A percentile compares a stretch with the other conserved stretches of the same genome.
phyloP scores from a whole-genome alignment of 2,888 invertebrate genomes.

The Drosophila pseudotakahashii region DNA sequence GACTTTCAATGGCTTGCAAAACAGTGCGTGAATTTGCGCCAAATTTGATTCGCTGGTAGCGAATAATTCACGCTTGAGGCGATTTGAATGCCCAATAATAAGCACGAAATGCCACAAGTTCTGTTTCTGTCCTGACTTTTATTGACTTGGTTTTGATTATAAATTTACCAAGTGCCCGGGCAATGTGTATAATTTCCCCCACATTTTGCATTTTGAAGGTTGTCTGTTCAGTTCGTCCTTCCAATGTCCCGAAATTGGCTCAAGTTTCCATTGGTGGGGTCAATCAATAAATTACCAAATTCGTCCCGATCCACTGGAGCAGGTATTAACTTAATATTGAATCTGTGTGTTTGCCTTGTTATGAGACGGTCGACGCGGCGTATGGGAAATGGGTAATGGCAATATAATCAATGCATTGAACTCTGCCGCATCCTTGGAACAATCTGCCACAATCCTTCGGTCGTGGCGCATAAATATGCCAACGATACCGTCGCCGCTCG shows the following conservation, averaged over 20 bases:
- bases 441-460: constrained; percentile 18
- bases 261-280: constrained; percentile 50
- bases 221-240: constrained; percentile 9
- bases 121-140: constrained; percentile 65
- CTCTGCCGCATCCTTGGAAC: constrained; percentile 27
- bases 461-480: constrained; percentile 55
- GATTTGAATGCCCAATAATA: constrained; percentile 76
- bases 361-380: constrained; percentile 22
- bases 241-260: constrained; percentile 4
- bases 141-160: constrained; percentile 77
- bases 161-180: constrained; percentile 72
- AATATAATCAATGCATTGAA: constrained; percentile 67
- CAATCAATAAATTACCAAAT: constrained; percentile 72
- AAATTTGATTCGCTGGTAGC: constrained; percentile 54
- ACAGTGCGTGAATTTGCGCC: constrained; percentile 33
- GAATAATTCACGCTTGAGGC: constrained; percentile 78
- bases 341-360: constrained; percentile 9
- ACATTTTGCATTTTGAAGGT: constrained; percentile 17
- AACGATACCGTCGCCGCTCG: constrained; percentile 43
- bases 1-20: constrained; percentile 60
- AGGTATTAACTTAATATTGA: constrained; percentile 53
- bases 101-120: constrained; percentile 75
- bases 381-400: constrained; percentile 59
- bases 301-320: constrained; percentile 16
- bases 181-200: constrained; percentile 31